A percentile compares a stretch with the other conserved stretches of the same genome.
These are phyloP conservation scores for Prinia subflava DNA, from an alignment of 2,113 vertebrate species.

Conservation along the genomic window DNA sequence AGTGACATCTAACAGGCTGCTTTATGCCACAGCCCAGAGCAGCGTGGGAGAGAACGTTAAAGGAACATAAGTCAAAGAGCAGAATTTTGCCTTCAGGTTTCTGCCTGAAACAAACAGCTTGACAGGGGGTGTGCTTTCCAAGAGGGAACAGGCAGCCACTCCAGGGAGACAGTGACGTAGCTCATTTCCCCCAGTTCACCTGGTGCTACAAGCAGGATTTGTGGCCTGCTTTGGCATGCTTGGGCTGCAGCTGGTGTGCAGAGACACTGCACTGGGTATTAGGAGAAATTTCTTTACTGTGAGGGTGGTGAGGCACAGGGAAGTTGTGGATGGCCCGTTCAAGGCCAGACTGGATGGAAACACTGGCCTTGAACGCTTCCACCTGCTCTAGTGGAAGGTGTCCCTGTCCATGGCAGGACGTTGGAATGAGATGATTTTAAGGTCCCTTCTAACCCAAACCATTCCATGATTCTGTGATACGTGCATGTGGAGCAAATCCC, in stretches of 20 bases:
- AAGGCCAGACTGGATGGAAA: background rate
- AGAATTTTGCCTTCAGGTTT: slow-evolving; percentile 23
- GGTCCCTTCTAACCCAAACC: background rate
- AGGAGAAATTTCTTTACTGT: background rate
- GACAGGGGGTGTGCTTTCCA: background rate
- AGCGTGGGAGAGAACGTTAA: slow-evolving; percentile 24
- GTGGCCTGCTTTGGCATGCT: background rate
- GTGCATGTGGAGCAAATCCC: background rate
- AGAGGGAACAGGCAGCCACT: background rate
- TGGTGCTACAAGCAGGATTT: background rate
- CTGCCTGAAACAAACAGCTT: slow-evolving; percentile 13
- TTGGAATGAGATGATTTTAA: background rate
- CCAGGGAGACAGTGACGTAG: background rate
- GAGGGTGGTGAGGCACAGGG: background rate
- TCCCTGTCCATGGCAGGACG: no score
- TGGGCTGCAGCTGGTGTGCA: background rate
- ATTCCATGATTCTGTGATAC: background rate
- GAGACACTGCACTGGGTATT: background rate
- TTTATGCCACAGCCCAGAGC: slow-evolving; percentile 27
- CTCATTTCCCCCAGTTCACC: background rate
- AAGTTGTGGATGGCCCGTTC: background rate
- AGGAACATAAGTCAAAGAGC: slow-evolving; percentile 46
- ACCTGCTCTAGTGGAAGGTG: background rate
- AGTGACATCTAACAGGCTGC: slow-evolving; percentile 42
- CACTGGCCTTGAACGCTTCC: background rate